Evolutionary conservation across 2,113 vertebrate species (phyloP).

Genomic region (Ahaetulla prasina): DNA sequence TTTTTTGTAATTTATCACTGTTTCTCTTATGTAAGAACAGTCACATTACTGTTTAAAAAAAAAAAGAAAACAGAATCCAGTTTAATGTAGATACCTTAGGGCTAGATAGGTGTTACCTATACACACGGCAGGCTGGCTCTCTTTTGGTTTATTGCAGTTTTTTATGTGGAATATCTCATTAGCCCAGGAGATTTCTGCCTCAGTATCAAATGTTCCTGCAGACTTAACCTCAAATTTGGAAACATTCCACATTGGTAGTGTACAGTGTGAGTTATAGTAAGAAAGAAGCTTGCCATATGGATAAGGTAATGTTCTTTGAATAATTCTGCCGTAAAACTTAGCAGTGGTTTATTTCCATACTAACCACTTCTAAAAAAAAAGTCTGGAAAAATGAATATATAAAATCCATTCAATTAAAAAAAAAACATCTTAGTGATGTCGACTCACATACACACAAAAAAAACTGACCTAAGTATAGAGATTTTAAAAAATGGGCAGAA

Average conservation of each 20-base stretch:
- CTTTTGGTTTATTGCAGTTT: not conserved
- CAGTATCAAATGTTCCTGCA: not conserved
- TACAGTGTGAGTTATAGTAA: not conserved
- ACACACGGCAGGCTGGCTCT: not conserved
- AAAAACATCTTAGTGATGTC: conserved; percentile 72
- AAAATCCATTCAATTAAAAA: conserved; percentile 85
- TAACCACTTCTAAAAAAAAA: not conserved
- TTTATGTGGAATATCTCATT: not conserved
- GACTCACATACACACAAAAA: conserved; percentile 77
- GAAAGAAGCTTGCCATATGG: not conserved
- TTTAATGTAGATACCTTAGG: not conserved
- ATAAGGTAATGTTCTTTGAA: not conserved
- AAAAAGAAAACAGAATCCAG: not conserved
- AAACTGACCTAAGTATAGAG: conserved; percentile 70
- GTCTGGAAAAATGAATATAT: conserved; percentile 53
- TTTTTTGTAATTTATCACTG: not conserved
- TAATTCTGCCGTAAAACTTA: not conserved
- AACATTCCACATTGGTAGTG: not conserved
- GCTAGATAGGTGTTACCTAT: not conserved
- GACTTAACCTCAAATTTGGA: not conserved
- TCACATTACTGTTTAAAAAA: not conserved
- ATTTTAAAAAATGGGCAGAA: conserved; percentile 67
- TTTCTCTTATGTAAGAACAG: not conserved
- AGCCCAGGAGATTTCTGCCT: not conserved
- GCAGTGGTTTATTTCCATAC: not conserved